Conservation (phyloP, 2,888 invertebrate species). For the Drosophila antonietae region DNA sequence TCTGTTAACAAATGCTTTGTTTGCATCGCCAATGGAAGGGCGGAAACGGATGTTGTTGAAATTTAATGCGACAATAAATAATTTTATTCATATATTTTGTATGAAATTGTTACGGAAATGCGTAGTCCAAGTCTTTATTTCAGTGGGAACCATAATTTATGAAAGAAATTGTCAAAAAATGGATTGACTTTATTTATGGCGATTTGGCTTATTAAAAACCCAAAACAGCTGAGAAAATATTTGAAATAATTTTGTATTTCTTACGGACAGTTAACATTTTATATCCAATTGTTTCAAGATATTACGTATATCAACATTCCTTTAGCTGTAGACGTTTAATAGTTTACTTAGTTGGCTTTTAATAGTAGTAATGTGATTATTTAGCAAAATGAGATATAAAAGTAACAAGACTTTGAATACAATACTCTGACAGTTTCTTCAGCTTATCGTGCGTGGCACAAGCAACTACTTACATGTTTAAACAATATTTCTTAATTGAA, state of each 20-base stretch:
- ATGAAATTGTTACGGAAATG: not conserved
- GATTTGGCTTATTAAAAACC: not conserved
- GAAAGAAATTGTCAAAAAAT: not conserved
- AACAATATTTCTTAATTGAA: conserved; percentile 77
- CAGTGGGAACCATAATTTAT: not conserved
- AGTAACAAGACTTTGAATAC: conserved; percentile 1
- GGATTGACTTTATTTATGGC: not conserved
- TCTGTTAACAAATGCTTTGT: conserved; percentile 24
- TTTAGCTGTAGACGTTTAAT: not conserved
- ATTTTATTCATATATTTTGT: not conserved
- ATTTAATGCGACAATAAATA: conserved; percentile 11
- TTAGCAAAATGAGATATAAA: not conserved
- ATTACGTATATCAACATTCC: too few species aligned
- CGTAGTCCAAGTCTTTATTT: not conserved
- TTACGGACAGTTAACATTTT: not conserved
- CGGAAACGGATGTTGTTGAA: conserved; percentile 39
- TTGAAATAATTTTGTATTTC: too few species aligned
- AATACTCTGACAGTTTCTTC: not conserved
- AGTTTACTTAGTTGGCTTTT: not conserved
- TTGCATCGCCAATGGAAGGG: not conserved
- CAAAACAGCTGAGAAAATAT: too few species aligned
- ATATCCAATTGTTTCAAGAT: not conserved
- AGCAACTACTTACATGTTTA: conserved; percentile 58
- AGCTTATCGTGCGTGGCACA: conserved; percentile 20
- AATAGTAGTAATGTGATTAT: conserved; percentile 34